Evolutionary conservation across 2,113 vertebrate genomes (phyloP), one percentile per base, ranked within the genome.

Genomic region (Lampris megalopsis): DNA sequence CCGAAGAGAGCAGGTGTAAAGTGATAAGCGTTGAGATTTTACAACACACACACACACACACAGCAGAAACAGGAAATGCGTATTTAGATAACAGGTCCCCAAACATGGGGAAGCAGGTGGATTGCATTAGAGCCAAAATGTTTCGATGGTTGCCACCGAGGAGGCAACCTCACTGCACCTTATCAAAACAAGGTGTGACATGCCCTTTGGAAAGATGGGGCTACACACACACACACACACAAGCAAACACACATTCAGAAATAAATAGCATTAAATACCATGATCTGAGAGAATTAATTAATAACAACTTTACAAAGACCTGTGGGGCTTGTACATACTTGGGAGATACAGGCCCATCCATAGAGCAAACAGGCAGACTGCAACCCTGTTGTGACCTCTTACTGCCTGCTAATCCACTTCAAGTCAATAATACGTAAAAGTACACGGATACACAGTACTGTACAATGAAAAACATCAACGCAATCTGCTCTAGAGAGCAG

Each of bases 381-480:
- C 57, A 56, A 79, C 37, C 77, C 68, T 48, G 63, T 82, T 82
- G 72, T 61, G 71, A 81, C 59, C 52, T 80, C 85, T 84, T 87
- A 78, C 81, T 81, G 87, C 69, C 68, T 85, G 79, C 88, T 90
- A 85, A 89, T 91, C 87, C 84, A 85, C 24, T 24, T 24, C 24
- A 24, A 24, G 24, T 24, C 24, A 24, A 24, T 24, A 24, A 24
- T 24, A 24, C 24, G 24, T 24, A 24, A 24, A 24, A 24, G 24
- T 24, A 24, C 24, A 24, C 24, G 24, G 24, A 89, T 84, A 85
- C 81, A 79, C 72, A 81, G 79, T 82, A 79, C 84, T 90, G 85
- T 86, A 86, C 86, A 90, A 65, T 68, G 43, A 24, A 24, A 24
- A 24, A 24, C 24, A 24, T 24, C 24, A 24, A 24, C 24, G 24